Conservation (phyloP, 1,140 invertebrate genomes). For the Papilio dardanus region DNA sequence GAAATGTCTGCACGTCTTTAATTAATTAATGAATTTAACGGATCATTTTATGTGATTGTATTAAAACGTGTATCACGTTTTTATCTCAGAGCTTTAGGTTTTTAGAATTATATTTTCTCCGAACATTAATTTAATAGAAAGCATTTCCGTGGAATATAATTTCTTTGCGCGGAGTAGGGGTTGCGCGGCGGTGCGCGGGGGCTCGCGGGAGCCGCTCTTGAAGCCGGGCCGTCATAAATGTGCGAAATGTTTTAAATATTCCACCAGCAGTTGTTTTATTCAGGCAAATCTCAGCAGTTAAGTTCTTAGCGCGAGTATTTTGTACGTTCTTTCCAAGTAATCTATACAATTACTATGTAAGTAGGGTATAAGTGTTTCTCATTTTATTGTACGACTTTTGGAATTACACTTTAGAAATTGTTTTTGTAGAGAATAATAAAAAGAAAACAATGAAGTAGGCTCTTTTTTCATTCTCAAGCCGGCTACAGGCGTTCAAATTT, state of each 20-base stretch:
- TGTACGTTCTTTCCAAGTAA: constrained; percentile 17
- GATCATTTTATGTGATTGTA: no score
- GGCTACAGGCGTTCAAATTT: no score
- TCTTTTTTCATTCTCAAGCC: no score
- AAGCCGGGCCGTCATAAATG: constrained; percentile 5
- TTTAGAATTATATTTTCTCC: constrained; percentile 16
- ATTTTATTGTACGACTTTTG: constrained; percentile 13
- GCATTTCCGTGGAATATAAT: constrained; percentile 17
- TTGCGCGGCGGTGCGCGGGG: not conserved
- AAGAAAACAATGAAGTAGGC: not conserved
- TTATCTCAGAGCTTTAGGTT: not conserved
- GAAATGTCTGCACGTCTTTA: not conserved
- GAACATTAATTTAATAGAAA: constrained; percentile 22
- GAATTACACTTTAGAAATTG: not conserved
- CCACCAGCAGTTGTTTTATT: constrained; percentile 22
- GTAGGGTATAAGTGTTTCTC: constrained; percentile 3
- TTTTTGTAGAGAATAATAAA: not conserved
- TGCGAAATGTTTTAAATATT: constrained; percentile 24
- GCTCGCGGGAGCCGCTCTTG: no score
- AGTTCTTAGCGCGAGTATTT: constrained; percentile 22
- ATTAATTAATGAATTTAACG: not conserved
- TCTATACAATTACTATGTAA: constrained; percentile 25
- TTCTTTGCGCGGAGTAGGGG: not conserved
- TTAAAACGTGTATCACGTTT: not conserved
- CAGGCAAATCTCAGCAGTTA: constrained; percentile 26